Base-by-base conservation (phyloP, 2,113 vertebrate genomes). In the Coreoperca whiteheadi region DNA sequence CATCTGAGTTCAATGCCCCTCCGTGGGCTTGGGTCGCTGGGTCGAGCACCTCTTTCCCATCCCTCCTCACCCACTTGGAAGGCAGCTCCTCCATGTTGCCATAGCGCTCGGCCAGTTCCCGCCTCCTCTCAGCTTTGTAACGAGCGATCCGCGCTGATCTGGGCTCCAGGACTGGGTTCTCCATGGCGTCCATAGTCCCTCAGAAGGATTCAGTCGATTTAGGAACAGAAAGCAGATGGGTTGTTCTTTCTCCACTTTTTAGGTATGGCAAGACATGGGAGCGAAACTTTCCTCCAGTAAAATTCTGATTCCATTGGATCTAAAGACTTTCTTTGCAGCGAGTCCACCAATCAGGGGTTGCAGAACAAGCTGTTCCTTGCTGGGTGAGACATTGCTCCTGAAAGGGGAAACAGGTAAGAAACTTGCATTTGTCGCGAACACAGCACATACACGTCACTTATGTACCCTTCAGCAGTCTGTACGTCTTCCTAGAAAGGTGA, bases 91-190 rank as follows among this genome's bases (percentile, higher is more conserved):
- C 94, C 16, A 72, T 16, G 87, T 85, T 85, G 63, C 94, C 93
- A 0, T 86, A 95, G 53, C 89, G 92, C 21, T 96, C 94, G 0
- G 94, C 94, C 86, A 96, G 90, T 39, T 96, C 95, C 61, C 95
- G 83, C 74, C 95, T 87, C 84, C 96, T 91, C 90, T 96, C 95
- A 0, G 95, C 94, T 87, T 96, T 96, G 75, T 96, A 96, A 59
- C 95, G 94, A 59, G 96, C 95, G 1, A 96, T 96, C 37, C 95
- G 91, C 85, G 95, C 95, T 0, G 95, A 91, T 65, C 95, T 90
- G 65, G 95, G 89, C 88, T 96, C 96, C 77, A 91, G 86, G 28
- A 80, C 85, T 0, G 86, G 75, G 77, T 86, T 93, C 86, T 95
- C 95, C 85, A 94, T 85, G 3, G 64, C 25, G 12, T 94, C 90